Evolutionary conservation across 2,888 invertebrate genomes (phyloP).

Genomic region (Chrysomela aeneicollis): DNA sequence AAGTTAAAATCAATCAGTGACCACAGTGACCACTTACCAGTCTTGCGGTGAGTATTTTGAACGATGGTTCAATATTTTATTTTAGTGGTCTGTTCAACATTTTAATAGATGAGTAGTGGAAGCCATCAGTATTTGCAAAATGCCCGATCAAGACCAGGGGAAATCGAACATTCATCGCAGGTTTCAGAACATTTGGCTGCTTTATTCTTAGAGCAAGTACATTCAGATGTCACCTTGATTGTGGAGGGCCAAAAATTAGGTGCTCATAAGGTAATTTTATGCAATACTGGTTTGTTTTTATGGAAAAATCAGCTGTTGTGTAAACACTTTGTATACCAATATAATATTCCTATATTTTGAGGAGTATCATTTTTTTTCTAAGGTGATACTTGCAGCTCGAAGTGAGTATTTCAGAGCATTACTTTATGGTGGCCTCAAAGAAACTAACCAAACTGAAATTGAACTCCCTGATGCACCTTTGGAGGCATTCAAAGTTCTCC

Average conservation of each 20-base stretch:
- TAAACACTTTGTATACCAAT: too few species aligned
- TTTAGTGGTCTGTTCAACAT: too few species aligned
- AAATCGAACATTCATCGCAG: slow-evolving; percentile 74
- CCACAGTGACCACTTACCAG: too few species aligned
- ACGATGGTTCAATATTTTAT: too few species aligned
- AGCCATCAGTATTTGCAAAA: slow-evolving; percentile 58
- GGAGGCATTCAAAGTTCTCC: slow-evolving; percentile 85
- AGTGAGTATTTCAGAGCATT: slow-evolving; percentile 95
- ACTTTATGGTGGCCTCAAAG: slow-evolving; percentile 80
- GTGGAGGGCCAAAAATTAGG: slow-evolving; percentile 79
- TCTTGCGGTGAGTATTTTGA: too few species aligned
- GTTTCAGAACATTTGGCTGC: slow-evolving; percentile 88
- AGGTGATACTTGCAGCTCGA: slow-evolving; percentile 90
- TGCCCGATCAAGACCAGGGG: slow-evolving; percentile 60
- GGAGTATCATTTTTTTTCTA: too few species aligned
- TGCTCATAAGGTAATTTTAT: slow-evolving; percentile 69
- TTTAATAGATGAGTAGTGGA: slow-evolving; percentile 53
- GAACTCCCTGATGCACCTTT: slow-evolving; percentile 84
- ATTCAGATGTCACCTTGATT: slow-evolving; percentile 88
- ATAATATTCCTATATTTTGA: too few species aligned
- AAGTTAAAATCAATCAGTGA: too few species aligned
- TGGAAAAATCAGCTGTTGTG: too few species aligned
- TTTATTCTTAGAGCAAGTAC: slow-evolving; percentile 86
- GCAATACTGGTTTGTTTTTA: too few species aligned
- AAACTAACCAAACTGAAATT: slow-evolving; percentile 80